Base-by-base conservation (phyloP, 2,113 vertebrate species). In the Ciconia stormi region DNA sequence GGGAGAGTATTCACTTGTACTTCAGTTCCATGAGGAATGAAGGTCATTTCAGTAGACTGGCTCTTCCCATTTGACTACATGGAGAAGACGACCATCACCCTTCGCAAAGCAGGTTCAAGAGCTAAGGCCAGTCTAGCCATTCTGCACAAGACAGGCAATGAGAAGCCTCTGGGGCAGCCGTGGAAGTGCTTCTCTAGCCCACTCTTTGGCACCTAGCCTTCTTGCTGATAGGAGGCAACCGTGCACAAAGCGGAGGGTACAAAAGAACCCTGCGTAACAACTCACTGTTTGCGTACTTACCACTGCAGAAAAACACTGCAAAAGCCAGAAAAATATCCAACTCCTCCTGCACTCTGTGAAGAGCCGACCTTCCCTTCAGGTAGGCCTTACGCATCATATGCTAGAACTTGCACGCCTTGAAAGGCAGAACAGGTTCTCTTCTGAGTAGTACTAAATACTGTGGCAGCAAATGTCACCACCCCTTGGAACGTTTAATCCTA, bases 201-300 rank as follows among this genome's bases (percentile, higher is more conserved):
- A 0, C 16, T 7, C 38, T 18, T 26, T 17, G 34, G 32, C 71
- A 49, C 2, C 21, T 11, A 22, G 55, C 66, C 66, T 27, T 38
- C 65, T 22, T 32, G 46, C 81, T 46, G 34, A 4, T 12, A 40
- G 19, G 16, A 74, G n/a, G 13, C 69, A 20, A 22, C 9, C 0
- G 0, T 4, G 26, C 52, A 82, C 59, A 23, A 12, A 13, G 23
- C 6, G 1, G 26, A n/a, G 44, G 36, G 21, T 10, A 14, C 36
- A 27, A 69, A 44, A 59, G 19, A 72, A 23, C n/a, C 9, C 9
- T 0, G 0, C 3, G 1, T 11, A 49, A 36, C 38, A 66, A 7
- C 55, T 69, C n/a, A 0, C 46, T 55, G 22, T 6, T 78, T 4
- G 2, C 27, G 13, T 12, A 16, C 20, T 47, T 40, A 25, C 11